A percentile compares a stretch with the other conserved stretches of the same genome.
Evolutionary conservation across 2,797 vertebrate genomes (phyloP).

Genomic region (Anomalospiza imberbis): DNA sequence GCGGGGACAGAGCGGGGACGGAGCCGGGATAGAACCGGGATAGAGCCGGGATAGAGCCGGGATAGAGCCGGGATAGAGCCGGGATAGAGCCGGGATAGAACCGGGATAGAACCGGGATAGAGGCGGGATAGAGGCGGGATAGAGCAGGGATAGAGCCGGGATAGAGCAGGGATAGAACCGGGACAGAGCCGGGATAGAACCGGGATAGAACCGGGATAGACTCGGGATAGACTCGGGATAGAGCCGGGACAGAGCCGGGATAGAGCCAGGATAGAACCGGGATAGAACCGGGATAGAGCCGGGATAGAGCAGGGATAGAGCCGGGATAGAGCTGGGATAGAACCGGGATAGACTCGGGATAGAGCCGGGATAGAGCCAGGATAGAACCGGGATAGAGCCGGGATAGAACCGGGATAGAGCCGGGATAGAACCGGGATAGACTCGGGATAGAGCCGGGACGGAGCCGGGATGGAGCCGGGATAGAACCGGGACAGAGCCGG

Average conservation of each 20-base stretch:
- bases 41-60: accelerated
- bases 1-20: neutral
- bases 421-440: neutral
- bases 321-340: neutral
- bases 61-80: accelerated
- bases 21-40: accelerated
- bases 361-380: neutral
- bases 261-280: accelerated
- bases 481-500: too few species aligned
- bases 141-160: neutral
- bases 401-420: too few species aligned
- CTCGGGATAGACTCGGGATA: accelerated
- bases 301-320: neutral
- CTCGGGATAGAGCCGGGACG: too few species aligned
- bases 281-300: accelerated
- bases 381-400: neutral
- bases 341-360: too few species aligned
- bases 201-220: neutral
- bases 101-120: accelerated
- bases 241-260: neutral
- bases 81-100: accelerated
- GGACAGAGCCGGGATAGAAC: neutral
- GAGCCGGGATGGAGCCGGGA: too few species aligned
- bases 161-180: accelerated
- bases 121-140: accelerated